Conservation (phyloP, 2,797 vertebrate species). For the Lagodon rhomboides region DNA sequence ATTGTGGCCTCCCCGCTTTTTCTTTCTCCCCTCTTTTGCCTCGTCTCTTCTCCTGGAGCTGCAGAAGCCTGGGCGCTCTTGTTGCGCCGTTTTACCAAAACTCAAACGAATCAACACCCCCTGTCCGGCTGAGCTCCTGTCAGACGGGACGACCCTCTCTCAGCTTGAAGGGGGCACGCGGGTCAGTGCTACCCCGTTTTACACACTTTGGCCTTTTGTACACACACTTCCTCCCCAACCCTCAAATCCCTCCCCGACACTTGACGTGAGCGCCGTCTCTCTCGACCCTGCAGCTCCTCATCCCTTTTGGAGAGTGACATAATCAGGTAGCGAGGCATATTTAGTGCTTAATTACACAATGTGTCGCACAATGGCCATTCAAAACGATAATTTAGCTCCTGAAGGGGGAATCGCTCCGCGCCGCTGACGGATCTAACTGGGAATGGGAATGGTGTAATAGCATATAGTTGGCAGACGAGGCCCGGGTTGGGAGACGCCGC, state of each 20-base stretch:
- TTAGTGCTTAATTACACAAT: conserved; percentile 87
- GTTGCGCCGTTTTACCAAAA: conserved; percentile 72
- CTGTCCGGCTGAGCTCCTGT: conserved; percentile 69
- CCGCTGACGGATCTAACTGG: conserved; percentile 83
- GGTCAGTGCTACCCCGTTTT: conserved; percentile 76
- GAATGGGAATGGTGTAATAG: conserved; percentile 71
- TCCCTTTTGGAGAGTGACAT: conserved; percentile 77
- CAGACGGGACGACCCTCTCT: conserved; percentile 77
- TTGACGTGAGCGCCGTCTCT: conserved; percentile 42
- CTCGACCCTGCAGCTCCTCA: conserved; percentile 55
- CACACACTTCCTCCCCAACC: conserved; percentile 55
- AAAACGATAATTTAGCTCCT: conserved; percentile 84
- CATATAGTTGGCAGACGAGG: conserved; percentile 81
- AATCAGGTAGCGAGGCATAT: conserved; percentile 83
- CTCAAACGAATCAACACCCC: conserved; percentile 70
- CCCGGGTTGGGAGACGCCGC: conserved; percentile 73
- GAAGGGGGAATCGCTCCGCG: conserved; percentile 82
- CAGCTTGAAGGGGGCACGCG: conserved; percentile 77
- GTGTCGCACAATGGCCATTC: conserved; percentile 83
- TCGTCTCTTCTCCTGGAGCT: conserved; percentile 67
- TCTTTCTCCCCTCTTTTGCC: conserved; percentile 64
- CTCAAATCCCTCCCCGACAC: conserved; percentile 50
- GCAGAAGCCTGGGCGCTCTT: conserved; percentile 69
- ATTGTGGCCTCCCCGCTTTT: conserved; percentile 77
- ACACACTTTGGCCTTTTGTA: conserved; percentile 70